Evolutionary conservation across 2,113 vertebrate species (phyloP).

Genomic region (Xenus cinereus): DNA sequence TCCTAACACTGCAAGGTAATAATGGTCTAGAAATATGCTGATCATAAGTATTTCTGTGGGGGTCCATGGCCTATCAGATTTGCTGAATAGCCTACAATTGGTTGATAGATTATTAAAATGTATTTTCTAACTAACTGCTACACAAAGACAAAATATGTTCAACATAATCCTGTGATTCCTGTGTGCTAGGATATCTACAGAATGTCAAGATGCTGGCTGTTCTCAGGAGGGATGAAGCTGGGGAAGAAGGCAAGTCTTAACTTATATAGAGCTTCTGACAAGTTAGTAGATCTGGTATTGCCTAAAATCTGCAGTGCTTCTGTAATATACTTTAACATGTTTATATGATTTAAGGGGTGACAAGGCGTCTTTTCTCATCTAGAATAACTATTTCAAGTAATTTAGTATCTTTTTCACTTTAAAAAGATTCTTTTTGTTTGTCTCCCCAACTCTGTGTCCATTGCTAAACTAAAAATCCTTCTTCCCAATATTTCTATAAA

Average conservation of each 20-base stretch:
- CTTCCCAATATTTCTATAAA: neutral
- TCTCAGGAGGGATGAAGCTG: neutral
- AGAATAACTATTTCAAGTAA: neutral
- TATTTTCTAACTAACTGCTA: neutral
- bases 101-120: neutral
- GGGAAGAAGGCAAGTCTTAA: neutral
- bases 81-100: neutral
- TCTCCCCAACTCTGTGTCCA: neutral
- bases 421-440: neutral
- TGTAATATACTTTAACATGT: neutral
- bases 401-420: neutral
- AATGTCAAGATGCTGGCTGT: neutral
- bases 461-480: neutral
- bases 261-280: neutral
- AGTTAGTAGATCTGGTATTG: neutral
- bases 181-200: neutral
- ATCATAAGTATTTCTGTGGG: neutral
- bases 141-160: neutral
- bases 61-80: neutral
- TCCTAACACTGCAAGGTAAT: neutral
- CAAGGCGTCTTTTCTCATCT: neutral
- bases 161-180: neutral
- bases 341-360: neutral
- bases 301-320: neutral
- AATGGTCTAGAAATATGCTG: neutral